Conservation (phyloP, 2,888 invertebrate species). For the Thecocarcelia acutangulata region DNA sequence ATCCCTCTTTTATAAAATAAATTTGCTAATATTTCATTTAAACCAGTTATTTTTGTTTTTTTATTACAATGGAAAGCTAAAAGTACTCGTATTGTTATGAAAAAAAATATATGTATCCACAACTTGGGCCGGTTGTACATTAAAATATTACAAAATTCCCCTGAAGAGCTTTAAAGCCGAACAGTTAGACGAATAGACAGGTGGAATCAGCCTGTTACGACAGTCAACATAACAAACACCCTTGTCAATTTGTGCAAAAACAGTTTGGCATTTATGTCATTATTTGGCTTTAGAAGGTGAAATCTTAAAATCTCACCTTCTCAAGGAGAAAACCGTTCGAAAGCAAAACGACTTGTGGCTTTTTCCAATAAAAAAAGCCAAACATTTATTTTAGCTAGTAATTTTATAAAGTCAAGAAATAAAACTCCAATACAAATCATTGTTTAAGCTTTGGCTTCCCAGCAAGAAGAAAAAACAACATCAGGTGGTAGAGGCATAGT, state of each 20-base stretch:
- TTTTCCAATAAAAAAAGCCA: slow-evolving; percentile 19
- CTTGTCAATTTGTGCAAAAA: slow-evolving; percentile 65
- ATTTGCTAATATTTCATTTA: slow-evolving; percentile 49
- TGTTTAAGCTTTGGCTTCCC: slow-evolving; percentile 36
- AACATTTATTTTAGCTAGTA: slow-evolving; percentile 34
- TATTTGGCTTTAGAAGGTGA: slow-evolving; percentile 63
- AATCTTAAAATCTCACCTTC: slow-evolving; percentile 74
- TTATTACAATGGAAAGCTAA: slow-evolving; percentile 33
- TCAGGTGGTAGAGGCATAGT: slow-evolving; percentile 14
- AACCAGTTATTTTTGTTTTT: slow-evolving; percentile 44
- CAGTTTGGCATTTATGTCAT: slow-evolving; percentile 79
- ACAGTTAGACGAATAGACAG: slow-evolving; percentile 7
- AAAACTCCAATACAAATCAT: slow-evolving; percentile 61
- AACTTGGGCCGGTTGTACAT: slow-evolving; percentile 38
- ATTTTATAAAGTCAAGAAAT: slow-evolving; percentile 56
- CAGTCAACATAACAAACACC: slow-evolving; percentile 55
- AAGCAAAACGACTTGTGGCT: too few relatives aligned
- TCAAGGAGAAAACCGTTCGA: slow-evolving; percentile 66
- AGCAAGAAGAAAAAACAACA: not conserved
- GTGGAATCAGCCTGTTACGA: not conserved
- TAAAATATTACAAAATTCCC: slow-evolving; percentile 49
- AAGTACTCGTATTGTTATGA: slow-evolving; percentile 42
- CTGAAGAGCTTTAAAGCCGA: slow-evolving; percentile 43
- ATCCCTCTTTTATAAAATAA: not conserved
- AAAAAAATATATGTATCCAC: slow-evolving; percentile 21